Conservation (phyloP, 2,888 invertebrate genomes). For the Lycaena phlaeas region DNA sequence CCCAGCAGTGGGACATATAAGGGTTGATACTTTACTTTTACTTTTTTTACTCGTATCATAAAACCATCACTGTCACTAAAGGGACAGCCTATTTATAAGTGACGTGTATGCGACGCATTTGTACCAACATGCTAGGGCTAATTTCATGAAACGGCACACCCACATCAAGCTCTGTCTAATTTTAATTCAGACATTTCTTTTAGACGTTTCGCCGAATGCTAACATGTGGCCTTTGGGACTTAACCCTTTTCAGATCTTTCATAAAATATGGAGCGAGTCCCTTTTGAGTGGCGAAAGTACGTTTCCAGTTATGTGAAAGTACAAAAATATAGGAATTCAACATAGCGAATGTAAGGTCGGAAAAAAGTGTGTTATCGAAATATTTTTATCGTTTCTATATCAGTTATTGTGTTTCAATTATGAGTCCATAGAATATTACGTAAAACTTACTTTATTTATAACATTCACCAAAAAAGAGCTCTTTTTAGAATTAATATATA, state of each 20-base stretch:
- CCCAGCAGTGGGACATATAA: no score
- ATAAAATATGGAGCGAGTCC: constrained; percentile 9
- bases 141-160: neutral
- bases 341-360: neutral
- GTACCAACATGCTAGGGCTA: neutral
- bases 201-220: neutral
- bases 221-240: constrained; percentile 8
- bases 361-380: neutral
- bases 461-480: no score
- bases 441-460: no score
- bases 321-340: constrained; percentile 1
- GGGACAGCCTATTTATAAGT: no score
- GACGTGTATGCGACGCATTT: no score
- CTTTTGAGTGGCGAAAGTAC: constrained; percentile 7
- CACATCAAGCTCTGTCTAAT: neutral
- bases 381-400: neutral
- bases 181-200: neutral
- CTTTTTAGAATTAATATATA: no score
- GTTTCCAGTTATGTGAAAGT: constrained; percentile 9
- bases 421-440: no score
- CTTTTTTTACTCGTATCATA: no score
- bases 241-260: constrained; percentile 10
- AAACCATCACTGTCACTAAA: no score
- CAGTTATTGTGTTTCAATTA: no score
- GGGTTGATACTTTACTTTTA: no score